Base-by-base conservation (phyloP, 2,797 vertebrate species). In the Typhlichthys subterraneus region DNA sequence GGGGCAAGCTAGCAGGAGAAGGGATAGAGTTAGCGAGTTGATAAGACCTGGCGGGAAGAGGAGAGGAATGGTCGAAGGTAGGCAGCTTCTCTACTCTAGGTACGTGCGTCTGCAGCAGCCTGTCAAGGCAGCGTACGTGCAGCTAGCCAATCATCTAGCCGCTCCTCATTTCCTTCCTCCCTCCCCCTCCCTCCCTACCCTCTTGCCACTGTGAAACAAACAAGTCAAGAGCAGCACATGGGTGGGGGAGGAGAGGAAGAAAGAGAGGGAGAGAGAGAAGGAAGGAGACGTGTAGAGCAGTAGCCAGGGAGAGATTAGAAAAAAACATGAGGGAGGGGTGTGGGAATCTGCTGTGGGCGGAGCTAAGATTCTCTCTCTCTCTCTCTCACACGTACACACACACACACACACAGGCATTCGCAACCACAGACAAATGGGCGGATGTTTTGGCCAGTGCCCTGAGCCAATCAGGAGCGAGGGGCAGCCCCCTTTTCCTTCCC, bases 71-170 rank as follows among this genome's bases (percentile, higher is more conserved):
- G 53, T 29, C 23, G 61, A 50, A 12, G 17, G 29, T 12, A 19
- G 12, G 49, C 45, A 45, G 55, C 48, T 12, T n/a, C 1, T 62
- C n/a, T 68, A 42, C 54, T 52, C 14, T 49, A 12, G 54, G 4
- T 15, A 19, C 57, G 58, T 73, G 67, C 70, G 58, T 59, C 48
- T 76, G 51, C 64, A 69, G 51, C 14, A 84, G 81, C 74, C 23
- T 56, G 69, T 17, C 53, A 72, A 54, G 85, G 82, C 82, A 84
- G 80, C 64, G 77, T 90, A 90, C 89, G 85, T 91, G 89, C 82
- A 8, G 69, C 71, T 65, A 63, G 85, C 74, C 87, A 85, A 88
- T 82, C 85, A 79, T 77, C 72, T 73, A 65, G 72, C 61, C 73
- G 69, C 57, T 68, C 76, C 70, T 61, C 63, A 54, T 61, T 65